Evolutionary conservation across 64 coral and sea anemone species (phyloP).

Genomic region (Astreopora myriophthalma): DNA sequence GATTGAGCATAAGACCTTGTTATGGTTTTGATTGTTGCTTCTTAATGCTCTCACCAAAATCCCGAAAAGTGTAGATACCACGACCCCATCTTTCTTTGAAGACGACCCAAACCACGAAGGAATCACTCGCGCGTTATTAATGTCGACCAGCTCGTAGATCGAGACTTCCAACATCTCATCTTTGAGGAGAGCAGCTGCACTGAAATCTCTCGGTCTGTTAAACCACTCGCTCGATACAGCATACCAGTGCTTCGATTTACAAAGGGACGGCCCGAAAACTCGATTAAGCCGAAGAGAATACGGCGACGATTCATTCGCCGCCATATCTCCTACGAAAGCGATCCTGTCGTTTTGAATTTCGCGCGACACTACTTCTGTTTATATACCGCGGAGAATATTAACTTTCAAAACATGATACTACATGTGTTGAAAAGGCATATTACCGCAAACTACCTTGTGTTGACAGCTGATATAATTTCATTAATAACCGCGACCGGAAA

Average conservation of each 20-base stretch:
- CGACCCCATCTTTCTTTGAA: constrained; percentile 4
- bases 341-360: constrained; percentile 56
- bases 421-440: too few relatives aligned
- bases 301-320: not conserved
- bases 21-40: not conserved
- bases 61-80: constrained; percentile 38
- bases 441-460: too few relatives aligned
- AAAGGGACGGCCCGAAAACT: constrained; percentile 21
- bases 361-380: too few relatives aligned
- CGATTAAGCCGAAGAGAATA: not conserved
- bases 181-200: not conserved
- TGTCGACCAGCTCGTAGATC: not conserved
- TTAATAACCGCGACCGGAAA: constrained; percentile 31
- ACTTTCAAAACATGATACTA: too few relatives aligned
- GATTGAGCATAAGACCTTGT: not conserved
- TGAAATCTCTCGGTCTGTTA: not conserved
- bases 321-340: not conserved
- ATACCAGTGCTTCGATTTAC: not conserved
- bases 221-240: constrained; percentile 42
- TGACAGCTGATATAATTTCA: too few relatives aligned
- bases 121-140: not conserved
- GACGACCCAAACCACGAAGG: constrained; percentile 41
- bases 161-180: constrained; percentile 1
- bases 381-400: too few relatives aligned
- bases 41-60: not conserved